These are phyloP conservation scores for Astreopora myriophthalma DNA, from an alignment of 64 coral and sea anemone genomes.

Conservation along the genomic window DNA sequence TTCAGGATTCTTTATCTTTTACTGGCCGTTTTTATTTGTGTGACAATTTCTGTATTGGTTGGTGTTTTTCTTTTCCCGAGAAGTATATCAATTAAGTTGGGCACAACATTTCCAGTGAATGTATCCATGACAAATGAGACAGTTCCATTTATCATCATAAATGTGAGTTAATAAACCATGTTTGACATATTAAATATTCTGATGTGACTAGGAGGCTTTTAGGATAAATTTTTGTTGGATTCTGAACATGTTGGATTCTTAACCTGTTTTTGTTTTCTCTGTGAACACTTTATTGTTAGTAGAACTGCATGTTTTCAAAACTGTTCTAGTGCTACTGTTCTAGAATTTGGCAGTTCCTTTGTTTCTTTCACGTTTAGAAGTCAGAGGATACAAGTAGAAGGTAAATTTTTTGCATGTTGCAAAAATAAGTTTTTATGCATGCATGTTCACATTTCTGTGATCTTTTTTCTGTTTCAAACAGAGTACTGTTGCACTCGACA, in stretches of 20 bases:
- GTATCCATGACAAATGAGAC: slow-evolving; percentile 64
- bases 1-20: slow-evolving; percentile 78
- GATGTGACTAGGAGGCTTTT: too few species aligned
- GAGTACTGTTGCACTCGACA: slow-evolving; percentile 69
- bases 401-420: too few species aligned
- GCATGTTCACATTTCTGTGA: neutral
- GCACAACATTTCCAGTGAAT: slow-evolving; percentile 47
- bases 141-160: slow-evolving; percentile 65
- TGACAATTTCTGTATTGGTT: slow-evolving; percentile 13
- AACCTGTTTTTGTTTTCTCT: too few species aligned
- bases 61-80: slow-evolving; percentile 82
- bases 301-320: too few species aligned
- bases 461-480: neutral
- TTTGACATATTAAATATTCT: neutral
- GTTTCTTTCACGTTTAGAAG: too few species aligned
- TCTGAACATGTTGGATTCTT: too few species aligned
- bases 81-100: slow-evolving; percentile 55
- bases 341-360: too few species aligned
- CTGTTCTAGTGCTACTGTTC: too few species aligned
- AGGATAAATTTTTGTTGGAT: too few species aligned
- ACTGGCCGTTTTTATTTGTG: slow-evolving; percentile 57
- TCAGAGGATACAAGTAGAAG: too few species aligned
- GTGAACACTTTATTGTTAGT: too few species aligned
- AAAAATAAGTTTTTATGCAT: neutral
- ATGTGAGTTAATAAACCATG: slow-evolving; percentile 44